phyloP scores from a whole-genome alignment of 2,113 vertebrate genomes.

The Phodopus roborovskii region DNA sequence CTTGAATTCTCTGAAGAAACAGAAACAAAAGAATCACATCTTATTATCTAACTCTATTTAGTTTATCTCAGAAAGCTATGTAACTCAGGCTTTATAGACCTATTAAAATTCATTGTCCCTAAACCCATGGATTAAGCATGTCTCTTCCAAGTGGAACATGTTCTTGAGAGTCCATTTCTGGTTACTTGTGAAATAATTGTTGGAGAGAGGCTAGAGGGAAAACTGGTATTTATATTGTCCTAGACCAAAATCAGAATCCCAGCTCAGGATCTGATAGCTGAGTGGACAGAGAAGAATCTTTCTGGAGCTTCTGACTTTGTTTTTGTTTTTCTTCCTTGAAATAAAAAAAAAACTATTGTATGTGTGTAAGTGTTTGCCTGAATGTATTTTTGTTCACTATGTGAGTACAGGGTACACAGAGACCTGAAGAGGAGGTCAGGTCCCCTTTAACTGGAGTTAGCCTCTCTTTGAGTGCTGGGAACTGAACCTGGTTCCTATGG shows the following conservation, averaged over 20 bases:
- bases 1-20: neutral
- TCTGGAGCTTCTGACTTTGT: neutral
- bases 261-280: neutral
- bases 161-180: too few species aligned
- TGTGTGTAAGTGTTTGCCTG: neutral
- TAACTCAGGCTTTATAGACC: neutral
- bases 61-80: accelerated
- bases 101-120: neutral
- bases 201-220: neutral
- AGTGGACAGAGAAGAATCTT: neutral
- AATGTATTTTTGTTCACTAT: neutral
- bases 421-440: neutral
- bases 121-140: neutral
- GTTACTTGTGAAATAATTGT: neutral
- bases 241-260: neutral
- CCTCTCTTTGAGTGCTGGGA: too few species aligned
- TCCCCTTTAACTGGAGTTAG: neutral
- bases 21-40: neutral
- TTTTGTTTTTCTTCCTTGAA: neutral
- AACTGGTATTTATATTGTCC: neutral
- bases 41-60: neutral
- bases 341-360: neutral
- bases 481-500: neutral
- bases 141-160: neutral
- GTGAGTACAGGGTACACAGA: neutral